A percentile compares a stretch with the other conserved stretches of the same genome.
phyloP scores from a whole-genome alignment of 1,140 invertebrate species.

The Saccostrea cuccullata region DNA sequence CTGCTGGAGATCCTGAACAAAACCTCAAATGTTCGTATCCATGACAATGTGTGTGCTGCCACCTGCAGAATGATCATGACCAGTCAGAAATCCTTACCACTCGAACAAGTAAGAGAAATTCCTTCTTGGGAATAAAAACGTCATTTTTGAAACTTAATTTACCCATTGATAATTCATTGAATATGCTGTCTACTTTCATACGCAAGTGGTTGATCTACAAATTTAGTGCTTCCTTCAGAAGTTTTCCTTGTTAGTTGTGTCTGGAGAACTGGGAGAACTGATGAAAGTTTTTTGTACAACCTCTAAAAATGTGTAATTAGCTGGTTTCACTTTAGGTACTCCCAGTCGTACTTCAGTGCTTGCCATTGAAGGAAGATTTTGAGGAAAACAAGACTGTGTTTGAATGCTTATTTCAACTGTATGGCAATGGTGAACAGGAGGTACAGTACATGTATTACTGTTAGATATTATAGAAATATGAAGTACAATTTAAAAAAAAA shows the following conservation, averaged over 20 bases:
- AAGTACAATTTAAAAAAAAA: too few relatives aligned
- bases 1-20: slow-evolving; percentile 83
- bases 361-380: slow-evolving; percentile 88
- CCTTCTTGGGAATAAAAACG: too few relatives aligned
- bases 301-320: neutral
- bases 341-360: slow-evolving; percentile 85
- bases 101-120: slow-evolving; percentile 81
- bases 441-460: slow-evolving; percentile 47
- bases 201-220: too few relatives aligned
- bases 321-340: slow-evolving; percentile 81
- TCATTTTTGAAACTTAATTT: too few relatives aligned
- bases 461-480: too few relatives aligned
- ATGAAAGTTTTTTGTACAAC: neutral
- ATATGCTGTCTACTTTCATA: too few relatives aligned
- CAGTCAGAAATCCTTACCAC: slow-evolving; percentile 83
- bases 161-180: too few relatives aligned
- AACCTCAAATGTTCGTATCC: slow-evolving; percentile 82
- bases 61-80: slow-evolving; percentile 86
- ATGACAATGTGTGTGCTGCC: slow-evolving; percentile 90
- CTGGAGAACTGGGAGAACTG: neutral
- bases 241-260: neutral
- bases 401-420: slow-evolving; percentile 83
- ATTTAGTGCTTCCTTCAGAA: too few relatives aligned
- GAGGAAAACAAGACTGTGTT: slow-evolving; percentile 87
- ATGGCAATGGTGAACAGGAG: slow-evolving; percentile 63